A percentile compares a stretch with the other conserved stretches of the same genome.
Evolutionary conservation across 2,888 invertebrate genomes (phyloP).

Genomic region (Machimus atricapillus): DNA sequence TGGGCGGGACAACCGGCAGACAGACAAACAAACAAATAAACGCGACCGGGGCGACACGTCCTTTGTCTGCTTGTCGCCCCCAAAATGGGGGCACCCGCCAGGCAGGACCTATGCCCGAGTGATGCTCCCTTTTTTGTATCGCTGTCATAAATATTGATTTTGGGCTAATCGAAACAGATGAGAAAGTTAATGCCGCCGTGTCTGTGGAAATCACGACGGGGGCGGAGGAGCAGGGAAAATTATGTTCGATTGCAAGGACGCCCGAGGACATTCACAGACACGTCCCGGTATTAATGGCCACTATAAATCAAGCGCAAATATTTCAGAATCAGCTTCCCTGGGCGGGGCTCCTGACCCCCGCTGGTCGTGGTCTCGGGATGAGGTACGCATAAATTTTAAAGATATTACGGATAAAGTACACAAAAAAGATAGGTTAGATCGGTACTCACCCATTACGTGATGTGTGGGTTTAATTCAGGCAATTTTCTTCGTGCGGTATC

Average conservation of each 20-base stretch:
- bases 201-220: background rate
- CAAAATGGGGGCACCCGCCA: background rate
- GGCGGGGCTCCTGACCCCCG: background rate
- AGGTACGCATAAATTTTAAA: background rate
- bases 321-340: background rate
- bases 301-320: background rate
- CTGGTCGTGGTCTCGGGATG: background rate
- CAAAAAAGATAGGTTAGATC: background rate
- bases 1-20: background rate
- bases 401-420: background rate
- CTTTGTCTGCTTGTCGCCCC: background rate
- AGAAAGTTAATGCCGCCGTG: background rate
- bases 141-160: slow-evolving; percentile 16
- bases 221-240: background rate
- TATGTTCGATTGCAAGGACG: background rate
- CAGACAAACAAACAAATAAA: background rate
- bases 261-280: background rate
- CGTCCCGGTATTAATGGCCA: background rate
- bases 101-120: background rate
- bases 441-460: background rate
- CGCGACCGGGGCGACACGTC: background rate
- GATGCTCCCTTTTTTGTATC: background rate
- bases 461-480: background rate
- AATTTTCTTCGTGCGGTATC: background rate
- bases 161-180: background rate